Evolutionary conservation across 2,888 invertebrate species (phyloP).

Genomic region (Autographa pulchrina): DNA sequence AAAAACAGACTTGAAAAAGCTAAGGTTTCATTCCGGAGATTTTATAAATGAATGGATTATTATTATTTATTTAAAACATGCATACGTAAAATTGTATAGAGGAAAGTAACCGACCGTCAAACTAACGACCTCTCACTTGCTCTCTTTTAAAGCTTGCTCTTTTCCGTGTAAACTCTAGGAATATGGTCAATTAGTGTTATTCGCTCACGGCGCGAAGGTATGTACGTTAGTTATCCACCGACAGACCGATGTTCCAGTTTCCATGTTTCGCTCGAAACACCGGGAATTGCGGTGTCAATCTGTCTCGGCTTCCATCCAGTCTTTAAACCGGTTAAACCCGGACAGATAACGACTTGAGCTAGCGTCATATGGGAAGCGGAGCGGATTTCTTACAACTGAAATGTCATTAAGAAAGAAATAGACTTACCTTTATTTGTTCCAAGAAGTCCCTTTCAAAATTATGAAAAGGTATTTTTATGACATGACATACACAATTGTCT

Average conservation of each 20-base stretch:
- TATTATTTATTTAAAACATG: no score
- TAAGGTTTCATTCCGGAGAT: no score
- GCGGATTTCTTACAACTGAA: neutral
- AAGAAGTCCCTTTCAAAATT: no score
- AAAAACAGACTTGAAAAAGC: no score
- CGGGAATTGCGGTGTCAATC: conserved; percentile 56
- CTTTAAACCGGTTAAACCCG: conserved; percentile 49
- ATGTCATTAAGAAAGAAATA: neutral
- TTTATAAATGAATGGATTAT: no score
- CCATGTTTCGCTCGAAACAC: conserved; percentile 32
- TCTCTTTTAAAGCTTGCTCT: neutral
- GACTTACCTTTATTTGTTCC: neutral
- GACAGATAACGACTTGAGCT: conserved; percentile 36
- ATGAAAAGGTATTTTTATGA: no score
- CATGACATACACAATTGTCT: no score
- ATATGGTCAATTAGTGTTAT: conserved; percentile 3
- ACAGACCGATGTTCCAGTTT: conserved; percentile 36
- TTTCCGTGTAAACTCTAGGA: neutral
- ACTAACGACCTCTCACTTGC: neutral
- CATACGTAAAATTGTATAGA: no score
- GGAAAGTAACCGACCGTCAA: neutral
- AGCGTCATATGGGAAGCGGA: conserved; percentile 21
- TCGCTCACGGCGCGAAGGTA: conserved; percentile 3
- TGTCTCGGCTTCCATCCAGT: conserved; percentile 47
- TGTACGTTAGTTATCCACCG: conserved; percentile 33